Evolutionary conservation across 2,797 vertebrate genomes (phyloP).

Genomic region (Protosalanx chinensis): DNA sequence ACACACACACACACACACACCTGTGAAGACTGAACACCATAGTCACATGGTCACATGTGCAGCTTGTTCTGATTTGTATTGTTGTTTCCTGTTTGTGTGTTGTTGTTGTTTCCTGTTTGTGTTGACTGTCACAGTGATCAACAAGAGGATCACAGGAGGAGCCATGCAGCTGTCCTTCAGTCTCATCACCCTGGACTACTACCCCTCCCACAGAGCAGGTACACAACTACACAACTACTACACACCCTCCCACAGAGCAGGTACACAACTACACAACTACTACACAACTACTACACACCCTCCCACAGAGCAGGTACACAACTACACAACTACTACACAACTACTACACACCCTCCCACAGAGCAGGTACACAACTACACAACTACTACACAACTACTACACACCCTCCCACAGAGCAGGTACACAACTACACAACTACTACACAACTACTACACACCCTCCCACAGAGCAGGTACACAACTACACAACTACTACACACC

Average conservation of each 20-base stretch:
- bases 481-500: too few relatives aligned
- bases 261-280: not conserved
- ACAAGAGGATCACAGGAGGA: conserved; percentile 88
- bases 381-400: too few relatives aligned
- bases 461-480: too few relatives aligned
- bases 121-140: conserved; percentile 66
- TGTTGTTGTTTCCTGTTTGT: not conserved
- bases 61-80: too few relatives aligned
- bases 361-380: not conserved
- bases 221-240: conserved; percentile 1
- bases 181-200: conserved; percentile 93
- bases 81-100: not conserved
- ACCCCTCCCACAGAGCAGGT: conserved; percentile 97
- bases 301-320: not conserved
- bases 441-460: too few relatives aligned
- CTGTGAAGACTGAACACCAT: not conserved
- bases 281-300: not conserved
- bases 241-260: not conserved
- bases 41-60: not conserved
- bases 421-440: too few relatives aligned
- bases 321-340: not conserved
- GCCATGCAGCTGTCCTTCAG: conserved; percentile 98
- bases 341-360: not conserved
- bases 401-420: too few relatives aligned
- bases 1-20: not conserved